Evolutionary conservation across 2,888 invertebrate species (phyloP), one percentile per base, ranked within the genome.

Genomic region (Xestobium rufovillosum): DNA sequence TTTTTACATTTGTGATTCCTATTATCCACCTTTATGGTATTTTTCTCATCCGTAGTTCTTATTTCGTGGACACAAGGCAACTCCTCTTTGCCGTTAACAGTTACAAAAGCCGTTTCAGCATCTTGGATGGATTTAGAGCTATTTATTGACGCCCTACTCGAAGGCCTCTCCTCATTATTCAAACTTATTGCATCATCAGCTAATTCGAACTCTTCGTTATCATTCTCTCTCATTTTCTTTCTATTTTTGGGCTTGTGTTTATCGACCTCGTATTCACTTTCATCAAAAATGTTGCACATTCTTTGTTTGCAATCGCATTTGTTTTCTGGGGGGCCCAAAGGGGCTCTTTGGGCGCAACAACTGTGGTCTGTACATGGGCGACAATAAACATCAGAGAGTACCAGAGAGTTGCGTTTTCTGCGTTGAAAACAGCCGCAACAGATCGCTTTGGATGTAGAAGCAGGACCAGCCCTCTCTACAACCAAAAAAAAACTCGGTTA

Each of bases 61-160:
- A 60, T 60, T 46, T 67, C 66, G 48, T 70, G 65, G 17, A 59
- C 60, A 36, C 73, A 71, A 1, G 83, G 81, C 48, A 81, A 61
- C 64, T 83, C 84, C 59, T 83, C 83, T 55, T 75, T 76, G 9
- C 82, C 83, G 48, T 80, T 75, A 16, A 78, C 78, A 14, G 68
- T 71, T 13, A 74, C 69, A 70, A 57, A 64, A 65, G 68, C 67
- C 68, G 68, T 70, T 70, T 72, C 57, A 62, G 54, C 61, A 34
- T 56, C 48, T 17, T 50, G 48, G 14, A 46, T 29, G 3, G 57
- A 56, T 43, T 63, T 62, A 50, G 61, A 59, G 41, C 63, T 63
- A 15, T 57, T 62, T 26, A 60, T 45, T 19, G 62, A 59, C 2
- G 58, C 54, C 19, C 59, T 61, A 40, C 54, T 55, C 6, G 51